These are phyloP conservation scores for Toxotes lorentzi DNA, from an alignment of 2,797 vertebrate species.

Conservation along the genomic window DNA sequence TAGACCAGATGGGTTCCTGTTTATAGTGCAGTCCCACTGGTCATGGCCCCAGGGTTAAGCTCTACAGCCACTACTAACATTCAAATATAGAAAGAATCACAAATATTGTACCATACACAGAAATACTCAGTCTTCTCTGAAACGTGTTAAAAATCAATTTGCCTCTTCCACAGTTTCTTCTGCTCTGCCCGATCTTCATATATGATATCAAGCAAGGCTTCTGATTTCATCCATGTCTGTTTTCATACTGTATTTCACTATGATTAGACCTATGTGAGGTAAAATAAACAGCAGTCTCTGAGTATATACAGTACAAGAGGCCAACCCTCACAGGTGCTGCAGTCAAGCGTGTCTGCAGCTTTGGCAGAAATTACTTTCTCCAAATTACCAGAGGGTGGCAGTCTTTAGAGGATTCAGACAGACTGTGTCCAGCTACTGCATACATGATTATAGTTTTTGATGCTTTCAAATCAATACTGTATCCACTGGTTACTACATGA, in stretches of 20 bases:
- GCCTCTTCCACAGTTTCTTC: slow-evolving; percentile 41
- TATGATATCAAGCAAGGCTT: slow-evolving; percentile 36
- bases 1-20: slow-evolving; percentile 58
- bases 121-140: slow-evolving; percentile 71
- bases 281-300: slow-evolving; percentile 80
- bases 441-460: slow-evolving; percentile 62
- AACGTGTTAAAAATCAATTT: slow-evolving; percentile 66
- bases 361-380: slow-evolving; percentile 55
- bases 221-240: slow-evolving; percentile 52
- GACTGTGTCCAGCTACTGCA: slow-evolving; percentile 73
- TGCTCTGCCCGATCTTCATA: slow-evolving; percentile 46
- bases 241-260: slow-evolving; percentile 59
- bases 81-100: slow-evolving; percentile 79
- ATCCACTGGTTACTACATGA: slow-evolving; percentile 70
- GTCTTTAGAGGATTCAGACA: slow-evolving; percentile 71
- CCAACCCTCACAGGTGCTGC: slow-evolving; percentile 55
- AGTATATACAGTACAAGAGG: slow-evolving; percentile 75
- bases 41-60: slow-evolving; percentile 60
- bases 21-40: slow-evolving; percentile 63
- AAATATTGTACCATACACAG: slow-evolving; percentile 71
- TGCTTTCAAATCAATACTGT: slow-evolving; percentile 67
- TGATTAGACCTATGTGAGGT: slow-evolving; percentile 75
- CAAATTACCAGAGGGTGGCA: slow-evolving; percentile 69
- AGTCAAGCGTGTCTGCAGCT: slow-evolving; percentile 51
- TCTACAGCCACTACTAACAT: slow-evolving; percentile 74